Conservation (phyloP, 2,888 invertebrate species). For the Oxyteleia sp. region DNA sequence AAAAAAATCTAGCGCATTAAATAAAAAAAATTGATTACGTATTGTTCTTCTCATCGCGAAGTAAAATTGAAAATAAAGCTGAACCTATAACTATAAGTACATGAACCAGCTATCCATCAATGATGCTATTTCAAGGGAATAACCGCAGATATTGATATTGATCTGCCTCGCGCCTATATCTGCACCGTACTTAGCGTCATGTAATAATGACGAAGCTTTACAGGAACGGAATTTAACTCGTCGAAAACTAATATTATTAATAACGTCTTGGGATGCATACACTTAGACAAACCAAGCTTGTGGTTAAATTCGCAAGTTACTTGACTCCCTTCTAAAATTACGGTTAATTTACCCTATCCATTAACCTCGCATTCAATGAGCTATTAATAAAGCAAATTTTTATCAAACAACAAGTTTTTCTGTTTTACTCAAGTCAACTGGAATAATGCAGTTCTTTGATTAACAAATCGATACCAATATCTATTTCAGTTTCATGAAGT, state of each 20-base stretch:
- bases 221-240: constrained; percentile 40
- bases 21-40: constrained; percentile 5
- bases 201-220: constrained; percentile 59
- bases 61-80: constrained; percentile 11
- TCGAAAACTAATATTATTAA: constrained; percentile 49
- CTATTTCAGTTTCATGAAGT: constrained; percentile 49
- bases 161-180: constrained; percentile 46
- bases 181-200: constrained; percentile 39
- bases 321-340: background rate
- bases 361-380: background rate
- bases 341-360: constrained; percentile 5
- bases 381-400: constrained; percentile 27
- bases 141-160: constrained; percentile 68
- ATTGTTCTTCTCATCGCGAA: constrained; percentile 8
- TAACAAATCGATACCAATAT: constrained; percentile 61
- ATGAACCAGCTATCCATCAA: constrained; percentile 32
- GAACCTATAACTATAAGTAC: constrained; percentile 1
- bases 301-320: constrained; percentile 16
- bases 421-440: constrained; percentile 42
- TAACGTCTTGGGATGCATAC: constrained; percentile 18
- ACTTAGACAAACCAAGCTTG: background rate
- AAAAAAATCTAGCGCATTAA: background rate
- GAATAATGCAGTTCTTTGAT: constrained; percentile 47
- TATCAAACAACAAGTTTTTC: constrained; percentile 32
- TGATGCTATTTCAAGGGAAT: constrained; percentile 62